Evolutionary conservation across 2,113 vertebrate genomes (phyloP).

Genomic region (Nyctereutes procyonoides): DNA sequence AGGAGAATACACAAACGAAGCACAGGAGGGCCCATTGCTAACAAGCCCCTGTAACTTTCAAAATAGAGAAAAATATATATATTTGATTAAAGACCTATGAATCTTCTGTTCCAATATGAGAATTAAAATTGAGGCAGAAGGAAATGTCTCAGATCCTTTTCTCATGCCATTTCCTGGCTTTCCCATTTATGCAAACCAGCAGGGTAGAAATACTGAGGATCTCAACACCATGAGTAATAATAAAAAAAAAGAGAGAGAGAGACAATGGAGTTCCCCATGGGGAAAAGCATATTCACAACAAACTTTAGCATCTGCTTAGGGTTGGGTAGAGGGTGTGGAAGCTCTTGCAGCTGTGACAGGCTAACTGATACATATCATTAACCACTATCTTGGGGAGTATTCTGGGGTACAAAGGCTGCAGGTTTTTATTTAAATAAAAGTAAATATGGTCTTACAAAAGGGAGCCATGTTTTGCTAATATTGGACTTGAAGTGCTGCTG

Average conservation of each 20-base stretch:
- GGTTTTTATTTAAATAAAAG: slow-evolving; percentile 40
- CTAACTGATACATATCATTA: not conserved
- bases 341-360: not conserved
- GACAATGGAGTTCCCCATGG: not conserved
- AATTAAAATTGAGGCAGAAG: slow-evolving; percentile 39
- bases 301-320: not conserved
- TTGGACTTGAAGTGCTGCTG: slow-evolving; percentile 15
- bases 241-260: slow-evolving; percentile 30
- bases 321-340: not conserved
- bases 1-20: slow-evolving; percentile 44
- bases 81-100: slow-evolving; percentile 56
- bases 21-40: not conserved
- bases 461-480: slow-evolving; percentile 41
- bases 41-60: not conserved
- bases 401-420: not conserved
- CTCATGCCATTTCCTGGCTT: not conserved
- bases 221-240: slow-evolving; percentile 37
- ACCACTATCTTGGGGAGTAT: not conserved
- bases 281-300: slow-evolving; percentile 26
- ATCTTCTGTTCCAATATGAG: not conserved
- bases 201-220: slow-evolving; percentile 11
- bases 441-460: slow-evolving; percentile 3
- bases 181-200: not conserved
- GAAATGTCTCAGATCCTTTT: not conserved
- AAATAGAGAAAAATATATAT: not conserved